Percentiles rank a stretch among this genome's conserved stretches.
These are phyloP conservation scores for Nipponacmea schrenckii DNA, from an alignment of 2,888 invertebrate genomes.

Conservation along the genomic window DNA sequence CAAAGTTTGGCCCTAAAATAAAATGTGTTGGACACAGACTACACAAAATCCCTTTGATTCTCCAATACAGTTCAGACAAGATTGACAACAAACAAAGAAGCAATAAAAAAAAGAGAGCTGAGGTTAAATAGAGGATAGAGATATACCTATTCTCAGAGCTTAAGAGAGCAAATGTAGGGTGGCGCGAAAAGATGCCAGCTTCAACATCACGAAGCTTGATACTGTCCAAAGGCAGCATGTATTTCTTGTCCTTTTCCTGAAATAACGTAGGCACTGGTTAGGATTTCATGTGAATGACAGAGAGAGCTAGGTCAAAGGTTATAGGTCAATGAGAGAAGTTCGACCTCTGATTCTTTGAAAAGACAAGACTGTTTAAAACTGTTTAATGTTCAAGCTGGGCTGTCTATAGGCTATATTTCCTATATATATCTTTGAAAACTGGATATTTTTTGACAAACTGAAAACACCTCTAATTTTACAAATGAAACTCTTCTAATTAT, in stretches of 20 bases:
- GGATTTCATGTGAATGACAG: conserved; percentile 8
- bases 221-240: conserved; percentile 97
- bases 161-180: conserved; percentile 97
- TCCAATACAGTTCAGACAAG: neutral
- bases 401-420: too few species aligned
- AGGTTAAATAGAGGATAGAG: neutral
- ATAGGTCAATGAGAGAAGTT: too few species aligned
- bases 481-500: too few species aligned
- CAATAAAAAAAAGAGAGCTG: neutral
- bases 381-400: too few species aligned
- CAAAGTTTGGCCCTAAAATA: too few species aligned
- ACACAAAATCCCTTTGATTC: neutral
- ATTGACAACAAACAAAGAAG: neutral
- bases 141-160: conserved; percentile 94
- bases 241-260: conserved; percentile 97
- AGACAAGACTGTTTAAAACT: too few species aligned
- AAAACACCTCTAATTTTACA: too few species aligned
- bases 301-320: neutral
- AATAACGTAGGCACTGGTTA: conserved; percentile 25
- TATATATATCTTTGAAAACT: too few species aligned
- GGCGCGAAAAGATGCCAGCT: conserved; percentile 92
- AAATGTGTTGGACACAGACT: neutral
- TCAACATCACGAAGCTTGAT: conserved; percentile 96
- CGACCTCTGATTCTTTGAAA: too few species aligned
- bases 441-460: too few species aligned